Percentiles rank a stretch among this genome's conserved stretches.
Evolutionary conservation across 2,797 vertebrate genomes (phyloP).

Genomic region (Lycodopsis pacificus): DNA sequence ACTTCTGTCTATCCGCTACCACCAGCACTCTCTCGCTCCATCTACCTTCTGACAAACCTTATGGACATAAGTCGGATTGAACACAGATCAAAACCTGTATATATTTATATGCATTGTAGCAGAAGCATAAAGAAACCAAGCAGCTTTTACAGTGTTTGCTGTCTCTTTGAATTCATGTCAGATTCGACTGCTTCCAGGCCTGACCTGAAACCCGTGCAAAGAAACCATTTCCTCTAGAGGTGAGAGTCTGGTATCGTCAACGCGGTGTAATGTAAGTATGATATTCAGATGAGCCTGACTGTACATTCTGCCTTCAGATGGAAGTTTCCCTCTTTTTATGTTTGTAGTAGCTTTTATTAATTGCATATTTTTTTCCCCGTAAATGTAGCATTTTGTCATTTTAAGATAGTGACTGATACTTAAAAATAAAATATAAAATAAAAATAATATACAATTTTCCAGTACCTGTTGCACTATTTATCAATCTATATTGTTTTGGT

Average conservation of each 20-base stretch:
- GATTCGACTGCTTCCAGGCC: background rate
- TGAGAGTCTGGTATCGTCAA: conserved; percentile 7
- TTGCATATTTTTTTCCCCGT: too few relatives aligned
- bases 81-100: background rate
- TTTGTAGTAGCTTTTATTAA: background rate
- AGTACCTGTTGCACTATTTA: too few relatives aligned
- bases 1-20: background rate
- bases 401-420: background rate
- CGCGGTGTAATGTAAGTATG: background rate
- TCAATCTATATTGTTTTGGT: too few relatives aligned
- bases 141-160: background rate
- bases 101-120: background rate
- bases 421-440: too few relatives aligned
- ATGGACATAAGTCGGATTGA: background rate
- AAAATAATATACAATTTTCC: too few relatives aligned
- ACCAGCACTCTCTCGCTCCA: too few relatives aligned
- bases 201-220: background rate
- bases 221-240: background rate
- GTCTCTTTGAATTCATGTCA: conserved; percentile 12
- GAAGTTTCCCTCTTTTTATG: background rate
- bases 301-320: background rate
- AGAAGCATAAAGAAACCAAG: background rate
- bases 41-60: background rate
- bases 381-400: background rate
- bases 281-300: background rate